These are phyloP conservation scores for Eufriesea mexicana DNA, from an alignment of 1,140 invertebrate genomes.

Conservation along the genomic window DNA sequence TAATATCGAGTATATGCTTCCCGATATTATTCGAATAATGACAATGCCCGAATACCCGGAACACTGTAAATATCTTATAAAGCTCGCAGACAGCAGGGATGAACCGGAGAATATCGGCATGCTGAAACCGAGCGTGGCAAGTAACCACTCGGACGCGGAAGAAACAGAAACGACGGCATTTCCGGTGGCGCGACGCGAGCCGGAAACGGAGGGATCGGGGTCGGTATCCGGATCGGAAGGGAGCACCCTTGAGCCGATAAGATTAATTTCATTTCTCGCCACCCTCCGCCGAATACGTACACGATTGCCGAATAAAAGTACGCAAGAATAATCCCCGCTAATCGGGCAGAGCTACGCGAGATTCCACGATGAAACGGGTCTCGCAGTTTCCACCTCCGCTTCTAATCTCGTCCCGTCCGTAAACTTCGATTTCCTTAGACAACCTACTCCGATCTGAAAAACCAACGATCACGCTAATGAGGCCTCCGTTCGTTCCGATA, in stretches of 20 bases:
- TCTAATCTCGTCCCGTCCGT: background rate
- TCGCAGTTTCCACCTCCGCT: background rate
- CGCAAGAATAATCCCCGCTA: background rate
- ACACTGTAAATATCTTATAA: no score
- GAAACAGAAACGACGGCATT: slow-evolving; percentile 38
- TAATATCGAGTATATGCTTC: no score
- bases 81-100: no score
- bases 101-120: background rate
- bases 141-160: background rate
- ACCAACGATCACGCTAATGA: background rate
- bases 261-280: slow-evolving; percentile 72
- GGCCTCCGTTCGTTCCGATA: no score
- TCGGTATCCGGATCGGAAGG: slow-evolving; percentile 37
- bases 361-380: slow-evolving; percentile 1
- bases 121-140: background rate
- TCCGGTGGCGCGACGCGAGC: slow-evolving; percentile 47
- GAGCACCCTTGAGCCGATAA: slow-evolving; percentile 63
- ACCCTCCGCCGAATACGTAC: slow-evolving; percentile 50
- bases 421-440: background rate
- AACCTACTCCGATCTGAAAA: background rate
- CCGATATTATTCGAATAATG: no score
- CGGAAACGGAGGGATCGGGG: slow-evolving; percentile 51
- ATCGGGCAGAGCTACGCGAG: background rate
- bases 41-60: no score
- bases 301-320: slow-evolving; percentile 10